Evolutionary conservation across 2,797 vertebrate genomes (phyloP).

Genomic region (Chloroceryle inda): DNA sequence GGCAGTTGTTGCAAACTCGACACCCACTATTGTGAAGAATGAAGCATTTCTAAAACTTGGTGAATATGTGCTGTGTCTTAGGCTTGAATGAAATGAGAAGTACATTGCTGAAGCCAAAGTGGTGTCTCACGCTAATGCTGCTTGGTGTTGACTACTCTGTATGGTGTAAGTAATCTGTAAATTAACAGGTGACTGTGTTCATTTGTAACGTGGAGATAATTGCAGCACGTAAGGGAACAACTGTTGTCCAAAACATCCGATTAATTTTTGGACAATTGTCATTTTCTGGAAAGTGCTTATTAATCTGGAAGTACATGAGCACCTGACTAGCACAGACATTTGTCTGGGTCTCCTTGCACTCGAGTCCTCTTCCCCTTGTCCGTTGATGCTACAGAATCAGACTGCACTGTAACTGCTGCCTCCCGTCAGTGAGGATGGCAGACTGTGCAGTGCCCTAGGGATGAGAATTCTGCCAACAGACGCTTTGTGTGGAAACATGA

Average conservation of each 20-base stretch:
- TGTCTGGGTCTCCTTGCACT: background rate
- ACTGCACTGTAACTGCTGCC: background rate
- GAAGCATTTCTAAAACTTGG: background rate
- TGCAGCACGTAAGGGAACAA: background rate
- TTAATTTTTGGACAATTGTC: background rate
- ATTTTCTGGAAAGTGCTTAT: background rate
- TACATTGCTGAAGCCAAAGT: rapidly evolving
- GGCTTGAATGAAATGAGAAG: background rate
- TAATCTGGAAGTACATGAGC: background rate
- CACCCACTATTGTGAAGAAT: rapidly evolving
- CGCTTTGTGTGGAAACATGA: background rate
- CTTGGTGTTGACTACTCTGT: background rate
- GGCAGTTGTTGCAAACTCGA: rapidly evolving
- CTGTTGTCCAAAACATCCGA: background rate
- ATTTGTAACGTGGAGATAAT: background rate
- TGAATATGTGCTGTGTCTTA: background rate
- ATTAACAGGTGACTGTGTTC: background rate
- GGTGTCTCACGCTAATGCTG: background rate
- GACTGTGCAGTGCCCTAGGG: background rate
- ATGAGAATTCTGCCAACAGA: background rate
- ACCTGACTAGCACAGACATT: rapidly evolving
- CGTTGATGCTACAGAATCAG: background rate
- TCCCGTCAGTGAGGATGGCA: background rate
- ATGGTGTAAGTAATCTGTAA: background rate
- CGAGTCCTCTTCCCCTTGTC: rapidly evolving